Percentiles rank a stretch among this genome's conserved stretches.
phyloP scores from a whole-genome alignment of 2,113 vertebrate species.

The Hemiscyllium ocellatum region DNA sequence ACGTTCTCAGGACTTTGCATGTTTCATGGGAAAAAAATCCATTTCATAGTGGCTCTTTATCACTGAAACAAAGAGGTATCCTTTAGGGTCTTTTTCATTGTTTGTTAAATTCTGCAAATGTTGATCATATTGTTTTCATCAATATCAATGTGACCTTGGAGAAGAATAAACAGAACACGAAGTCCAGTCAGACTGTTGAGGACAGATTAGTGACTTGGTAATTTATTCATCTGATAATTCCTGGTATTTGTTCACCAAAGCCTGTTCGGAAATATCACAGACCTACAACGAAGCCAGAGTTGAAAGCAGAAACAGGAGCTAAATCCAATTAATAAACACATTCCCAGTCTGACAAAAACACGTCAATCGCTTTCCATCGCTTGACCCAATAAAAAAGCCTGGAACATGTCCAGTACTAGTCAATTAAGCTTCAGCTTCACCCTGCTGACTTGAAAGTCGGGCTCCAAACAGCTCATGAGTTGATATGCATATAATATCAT shows the following conservation, averaged over 20 bases:
- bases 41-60: neutral
- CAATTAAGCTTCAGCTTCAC: neutral
- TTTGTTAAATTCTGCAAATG: neutral
- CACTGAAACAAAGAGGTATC: neutral
- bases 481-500: neutral
- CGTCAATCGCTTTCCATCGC: neutral
- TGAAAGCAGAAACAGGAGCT: neutral
- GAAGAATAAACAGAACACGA: slow-evolving; percentile 4
- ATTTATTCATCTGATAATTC: slow-evolving; percentile 29
- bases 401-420: neutral
- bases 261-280: neutral
- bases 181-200: neutral
- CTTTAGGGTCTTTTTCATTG: neutral
- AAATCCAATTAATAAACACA: neutral
- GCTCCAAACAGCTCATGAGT: neutral
- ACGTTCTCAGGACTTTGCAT: neutral
- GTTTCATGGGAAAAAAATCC: neutral
- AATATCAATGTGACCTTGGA: neutral
- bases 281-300: neutral
- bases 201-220: slow-evolving; percentile 13
- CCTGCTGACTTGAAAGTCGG: neutral
- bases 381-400: neutral
- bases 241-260: slow-evolving; percentile 15
- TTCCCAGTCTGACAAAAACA: neutral
- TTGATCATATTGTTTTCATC: neutral